phyloP scores from a whole-genome alignment of 1,140 invertebrate species.

The Drosophila kikkawai region DNA sequence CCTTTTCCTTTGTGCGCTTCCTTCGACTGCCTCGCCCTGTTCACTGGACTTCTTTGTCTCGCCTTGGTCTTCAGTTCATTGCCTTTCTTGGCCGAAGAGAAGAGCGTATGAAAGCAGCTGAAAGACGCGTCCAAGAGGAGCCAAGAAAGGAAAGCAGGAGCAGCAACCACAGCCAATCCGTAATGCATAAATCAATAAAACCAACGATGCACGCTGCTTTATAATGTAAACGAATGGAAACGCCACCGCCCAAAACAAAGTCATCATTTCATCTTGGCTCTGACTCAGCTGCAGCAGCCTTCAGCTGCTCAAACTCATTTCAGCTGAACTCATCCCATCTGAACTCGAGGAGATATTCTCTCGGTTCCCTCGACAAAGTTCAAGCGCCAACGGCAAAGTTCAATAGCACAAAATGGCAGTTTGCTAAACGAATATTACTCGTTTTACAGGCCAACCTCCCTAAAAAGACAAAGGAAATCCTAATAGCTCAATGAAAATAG shows the following conservation, averaged over 20 bases:
- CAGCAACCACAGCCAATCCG: constrained; percentile 17
- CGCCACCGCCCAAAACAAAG: constrained; percentile 36
- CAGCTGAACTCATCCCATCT: constrained; percentile 10
- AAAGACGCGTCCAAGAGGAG: constrained; percentile 8
- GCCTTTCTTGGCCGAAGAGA: constrained; percentile 42
- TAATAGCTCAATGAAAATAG: not conserved
- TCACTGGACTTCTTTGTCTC: constrained; percentile 42
- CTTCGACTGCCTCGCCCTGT: constrained; percentile 58
- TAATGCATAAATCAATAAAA: constrained; percentile 59
- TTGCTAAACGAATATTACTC: constrained; percentile 32
- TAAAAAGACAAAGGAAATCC: not conserved
- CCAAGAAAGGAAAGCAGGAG: constrained; percentile 34
- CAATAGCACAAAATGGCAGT: constrained; percentile 68
- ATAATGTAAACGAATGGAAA: constrained; percentile 8
- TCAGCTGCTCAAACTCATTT: not conserved
- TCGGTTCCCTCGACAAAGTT: constrained; percentile 44
- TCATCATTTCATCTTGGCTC: constrained; percentile 34
- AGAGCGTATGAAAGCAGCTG: constrained; percentile 7
- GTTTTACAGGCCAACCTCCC: constrained; percentile 17
- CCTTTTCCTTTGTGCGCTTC: constrained; percentile 48
- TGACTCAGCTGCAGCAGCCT: constrained; percentile 35
- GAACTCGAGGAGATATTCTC: constrained; percentile 17
- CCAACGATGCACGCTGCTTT: constrained; percentile 26
- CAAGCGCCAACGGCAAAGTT: constrained; percentile 65
- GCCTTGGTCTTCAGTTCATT: constrained; percentile 59